phyloP scores from a whole-genome alignment of 2,888 invertebrate genomes.

The Ametastegia equiseti region DNA sequence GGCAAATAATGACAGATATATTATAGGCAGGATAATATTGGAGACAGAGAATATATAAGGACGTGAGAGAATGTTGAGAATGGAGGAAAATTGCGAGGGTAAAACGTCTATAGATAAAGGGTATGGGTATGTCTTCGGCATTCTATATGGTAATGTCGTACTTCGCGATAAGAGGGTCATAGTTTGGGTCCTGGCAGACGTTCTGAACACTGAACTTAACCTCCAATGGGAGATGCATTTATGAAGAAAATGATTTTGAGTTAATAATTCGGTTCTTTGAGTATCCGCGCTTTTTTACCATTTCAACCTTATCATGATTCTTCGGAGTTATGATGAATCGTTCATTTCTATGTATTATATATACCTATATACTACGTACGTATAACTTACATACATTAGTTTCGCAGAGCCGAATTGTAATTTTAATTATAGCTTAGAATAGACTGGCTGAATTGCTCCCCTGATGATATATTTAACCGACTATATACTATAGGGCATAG shows the following conservation, averaged over 20 bases:
- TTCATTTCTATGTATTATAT: background rate
- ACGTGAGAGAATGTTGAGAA: background rate
- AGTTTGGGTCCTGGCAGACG: background rate
- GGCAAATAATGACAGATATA: background rate
- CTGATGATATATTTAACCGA: background rate
- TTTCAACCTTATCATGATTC: background rate
- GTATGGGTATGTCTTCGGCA: background rate
- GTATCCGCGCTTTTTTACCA: background rate
- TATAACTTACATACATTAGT: background rate
- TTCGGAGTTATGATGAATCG: background rate
- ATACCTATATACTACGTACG: background rate
- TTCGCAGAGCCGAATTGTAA: background rate
- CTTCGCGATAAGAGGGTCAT: background rate
- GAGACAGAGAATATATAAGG: no score
- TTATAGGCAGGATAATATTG: background rate
- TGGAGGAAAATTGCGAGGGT: background rate
- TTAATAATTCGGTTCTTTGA: background rate
- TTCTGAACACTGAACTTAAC: background rate
- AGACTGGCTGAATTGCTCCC: background rate
- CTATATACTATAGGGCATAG: no score
- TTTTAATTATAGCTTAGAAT: background rate
- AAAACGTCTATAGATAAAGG: background rate
- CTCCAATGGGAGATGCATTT: no score
- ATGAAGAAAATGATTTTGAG: background rate
- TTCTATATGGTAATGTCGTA: slow-evolving; percentile 6